A percentile compares a stretch with the other conserved stretches of the same genome.
Evolutionary conservation across 2,888 invertebrate genomes (phyloP).

Genomic region (Rhopalosiphum nymphaeae): DNA sequence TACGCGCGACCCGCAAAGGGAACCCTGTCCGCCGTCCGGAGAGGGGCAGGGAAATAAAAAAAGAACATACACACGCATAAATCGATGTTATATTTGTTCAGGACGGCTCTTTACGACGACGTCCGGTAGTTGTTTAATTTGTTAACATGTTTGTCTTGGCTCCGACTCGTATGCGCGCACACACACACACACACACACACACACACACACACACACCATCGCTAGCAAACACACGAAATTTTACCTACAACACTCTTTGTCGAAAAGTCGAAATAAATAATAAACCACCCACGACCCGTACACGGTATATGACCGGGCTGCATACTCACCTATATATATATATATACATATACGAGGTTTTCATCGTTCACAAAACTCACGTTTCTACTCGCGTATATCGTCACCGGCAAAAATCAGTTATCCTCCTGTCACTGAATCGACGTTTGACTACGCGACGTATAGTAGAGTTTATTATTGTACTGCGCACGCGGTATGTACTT

Average conservation of each 20-base stretch:
- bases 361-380: background rate
- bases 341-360: background rate
- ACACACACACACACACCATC: background rate
- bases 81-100: conserved; percentile 62
- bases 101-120: conserved; percentile 62
- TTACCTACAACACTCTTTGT: background rate
- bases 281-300: background rate
- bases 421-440: background rate
- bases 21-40: background rate
- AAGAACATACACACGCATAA: conserved; percentile 28
- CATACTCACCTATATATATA: background rate
- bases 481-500: background rate
- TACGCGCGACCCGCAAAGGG: background rate
- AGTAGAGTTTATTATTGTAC: too few species aligned
- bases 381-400: background rate
- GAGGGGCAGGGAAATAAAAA: background rate
- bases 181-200: background rate
- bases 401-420: background rate
- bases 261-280: conserved; percentile 11
- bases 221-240: background rate
- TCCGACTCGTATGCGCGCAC: background rate
- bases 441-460: background rate
- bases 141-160: conserved; percentile 65
- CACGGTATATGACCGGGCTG: background rate
- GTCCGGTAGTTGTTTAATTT: conserved; percentile 65